A percentile compares a stretch with the other conserved stretches of the same genome.
Conservation (phyloP, 2,888 invertebrate genomes). For the Eupithecia exiguata region DNA sequence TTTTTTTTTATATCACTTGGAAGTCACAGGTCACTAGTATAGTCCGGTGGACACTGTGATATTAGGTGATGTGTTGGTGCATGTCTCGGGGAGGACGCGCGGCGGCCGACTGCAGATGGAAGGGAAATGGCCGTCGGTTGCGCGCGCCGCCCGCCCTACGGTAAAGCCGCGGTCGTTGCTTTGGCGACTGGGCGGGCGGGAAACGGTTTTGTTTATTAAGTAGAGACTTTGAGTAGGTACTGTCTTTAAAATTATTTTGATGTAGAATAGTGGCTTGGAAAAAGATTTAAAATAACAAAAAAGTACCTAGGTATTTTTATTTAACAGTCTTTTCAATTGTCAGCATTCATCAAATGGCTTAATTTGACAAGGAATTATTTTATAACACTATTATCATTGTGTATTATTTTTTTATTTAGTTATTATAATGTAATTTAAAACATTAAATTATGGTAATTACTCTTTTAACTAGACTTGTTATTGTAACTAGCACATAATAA, state of each 20-base stretch:
- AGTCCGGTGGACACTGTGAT: slow-evolving; percentile 24
- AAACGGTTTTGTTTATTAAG: not conserved
- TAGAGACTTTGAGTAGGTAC: no score
- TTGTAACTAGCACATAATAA: not conserved
- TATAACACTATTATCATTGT: no score
- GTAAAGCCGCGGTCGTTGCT: slow-evolving; percentile 52
- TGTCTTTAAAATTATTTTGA: not conserved
- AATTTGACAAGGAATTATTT: no score
- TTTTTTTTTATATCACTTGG: slow-evolving; percentile 11
- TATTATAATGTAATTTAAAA: no score
- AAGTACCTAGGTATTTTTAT: no score
- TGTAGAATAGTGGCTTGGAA: not conserved
- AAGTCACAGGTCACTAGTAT: slow-evolving; percentile 30
- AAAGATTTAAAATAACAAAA: not conserved
- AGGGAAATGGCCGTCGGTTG: slow-evolving; percentile 76
- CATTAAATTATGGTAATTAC: no score
- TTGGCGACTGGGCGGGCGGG: slow-evolving; percentile 28
- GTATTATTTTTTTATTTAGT: no score
- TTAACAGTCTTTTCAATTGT: not conserved
- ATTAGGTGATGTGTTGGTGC: slow-evolving; percentile 72
- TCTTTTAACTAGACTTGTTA: not conserved
- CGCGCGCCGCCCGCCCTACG: slow-evolving; percentile 80
- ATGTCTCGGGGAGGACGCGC: slow-evolving; percentile 74
- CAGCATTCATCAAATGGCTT: no score
- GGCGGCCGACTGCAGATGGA: slow-evolving; percentile 74